Conservation (phyloP, 2,113 vertebrate species). For the Ceratotherium simum region DNA sequence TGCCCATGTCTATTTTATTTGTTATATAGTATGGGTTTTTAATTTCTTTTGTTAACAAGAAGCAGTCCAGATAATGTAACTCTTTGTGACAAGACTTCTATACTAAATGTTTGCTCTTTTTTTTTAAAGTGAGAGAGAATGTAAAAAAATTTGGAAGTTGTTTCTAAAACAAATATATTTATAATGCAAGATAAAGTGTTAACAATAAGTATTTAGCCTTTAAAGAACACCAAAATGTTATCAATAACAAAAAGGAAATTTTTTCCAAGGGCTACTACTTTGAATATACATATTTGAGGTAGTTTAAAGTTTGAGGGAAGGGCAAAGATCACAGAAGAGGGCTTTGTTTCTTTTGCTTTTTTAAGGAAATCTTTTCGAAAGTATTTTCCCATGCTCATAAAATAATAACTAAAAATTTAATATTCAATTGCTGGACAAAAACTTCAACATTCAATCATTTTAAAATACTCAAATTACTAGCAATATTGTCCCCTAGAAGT, state of each 20-base stretch:
- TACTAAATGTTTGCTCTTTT: slow-evolving; percentile 2
- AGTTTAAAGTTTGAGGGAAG: slow-evolving; percentile 47
- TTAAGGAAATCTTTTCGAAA: slow-evolving; percentile 55
- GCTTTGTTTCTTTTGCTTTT: slow-evolving; percentile 42
- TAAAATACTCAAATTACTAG: slow-evolving; percentile 45
- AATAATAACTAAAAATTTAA: slow-evolving; percentile 48
- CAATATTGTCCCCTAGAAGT: neutral
- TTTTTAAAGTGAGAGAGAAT: neutral
- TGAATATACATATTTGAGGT: neutral
- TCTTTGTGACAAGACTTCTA: slow-evolving; percentile 34
- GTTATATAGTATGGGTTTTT: neutral
- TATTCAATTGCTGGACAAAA: slow-evolving; percentile 29
- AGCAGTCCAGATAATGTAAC: slow-evolving; percentile 12
- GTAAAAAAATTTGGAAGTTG: neutral
- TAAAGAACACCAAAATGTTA: slow-evolving; percentile 57
- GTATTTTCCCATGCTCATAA: slow-evolving; percentile 58
- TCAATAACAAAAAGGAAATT: slow-evolving; percentile 33
- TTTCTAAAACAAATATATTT: slow-evolving; percentile 60
- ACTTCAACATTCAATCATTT: slow-evolving; percentile 50
- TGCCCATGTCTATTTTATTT: neutral
- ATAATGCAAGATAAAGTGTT: slow-evolving; percentile 29
- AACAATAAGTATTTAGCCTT: neutral
- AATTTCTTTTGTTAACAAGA: slow-evolving; percentile 46
- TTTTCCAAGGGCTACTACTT: slow-evolving; percentile 35
- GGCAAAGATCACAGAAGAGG: slow-evolving; percentile 43